phyloP scores from a whole-genome alignment of 2,113 vertebrate genomes.

The Ia io region DNA sequence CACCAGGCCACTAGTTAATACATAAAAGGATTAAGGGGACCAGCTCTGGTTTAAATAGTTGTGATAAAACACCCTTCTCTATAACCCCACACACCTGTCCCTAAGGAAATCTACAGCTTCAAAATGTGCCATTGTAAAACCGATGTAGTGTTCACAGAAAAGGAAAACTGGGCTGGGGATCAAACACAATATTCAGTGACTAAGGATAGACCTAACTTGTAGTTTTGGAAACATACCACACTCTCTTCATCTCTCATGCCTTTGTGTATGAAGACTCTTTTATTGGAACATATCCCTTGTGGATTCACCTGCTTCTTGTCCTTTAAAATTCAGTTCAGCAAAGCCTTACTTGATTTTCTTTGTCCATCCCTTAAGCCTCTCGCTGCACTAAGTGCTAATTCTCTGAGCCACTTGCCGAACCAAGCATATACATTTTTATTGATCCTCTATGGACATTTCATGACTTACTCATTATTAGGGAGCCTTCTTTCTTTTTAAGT shows the following conservation, averaged over 20 bases:
- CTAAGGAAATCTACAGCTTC: background rate
- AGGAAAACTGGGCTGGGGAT: background rate
- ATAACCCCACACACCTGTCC: background rate
- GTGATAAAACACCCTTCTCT: background rate
- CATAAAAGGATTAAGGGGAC: background rate
- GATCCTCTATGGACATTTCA: background rate
- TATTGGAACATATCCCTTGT: background rate
- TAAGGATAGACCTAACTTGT: background rate
- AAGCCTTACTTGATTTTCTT: background rate
- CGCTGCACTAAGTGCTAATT: background rate
- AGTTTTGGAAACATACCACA: background rate
- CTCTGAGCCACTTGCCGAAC: background rate
- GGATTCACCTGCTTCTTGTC: background rate
- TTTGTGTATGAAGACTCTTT: background rate
- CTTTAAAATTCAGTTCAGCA: constrained; percentile 14
- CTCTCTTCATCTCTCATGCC: background rate
- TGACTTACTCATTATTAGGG: background rate
- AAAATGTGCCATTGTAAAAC: background rate
- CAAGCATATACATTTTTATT: background rate
- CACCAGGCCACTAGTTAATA: background rate
- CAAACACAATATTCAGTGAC: background rate
- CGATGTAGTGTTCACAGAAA: background rate
- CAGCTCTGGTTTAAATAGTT: background rate
- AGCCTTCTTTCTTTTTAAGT: background rate
- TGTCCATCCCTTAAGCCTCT: background rate